phyloP scores from a whole-genome alignment of 2,797 vertebrate genomes.

The Euthynnus affinis region DNA sequence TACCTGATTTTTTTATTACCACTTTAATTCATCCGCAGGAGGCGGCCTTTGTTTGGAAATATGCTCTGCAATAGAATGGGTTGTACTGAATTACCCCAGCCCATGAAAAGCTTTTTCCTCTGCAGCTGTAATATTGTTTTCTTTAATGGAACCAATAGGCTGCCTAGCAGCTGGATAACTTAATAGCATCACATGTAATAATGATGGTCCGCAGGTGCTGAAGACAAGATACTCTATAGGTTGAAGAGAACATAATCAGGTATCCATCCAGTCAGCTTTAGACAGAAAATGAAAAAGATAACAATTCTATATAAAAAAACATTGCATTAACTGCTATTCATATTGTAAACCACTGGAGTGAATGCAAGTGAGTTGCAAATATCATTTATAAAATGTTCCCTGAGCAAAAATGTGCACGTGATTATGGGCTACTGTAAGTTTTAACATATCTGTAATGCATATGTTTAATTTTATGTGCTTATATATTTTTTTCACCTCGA shows the following conservation, averaged over 20 bases:
- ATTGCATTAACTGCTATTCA: background rate
- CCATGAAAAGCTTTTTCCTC: constrained; percentile 17
- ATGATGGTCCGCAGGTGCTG: constrained; percentile 20
- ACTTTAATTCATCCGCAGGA: constrained; percentile 54
- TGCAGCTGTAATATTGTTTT: constrained; percentile 37
- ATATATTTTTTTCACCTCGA: background rate
- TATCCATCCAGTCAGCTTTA: constrained; percentile 1
- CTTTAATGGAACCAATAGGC: constrained; percentile 30
- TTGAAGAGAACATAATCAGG: background rate
- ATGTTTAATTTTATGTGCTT: no score
- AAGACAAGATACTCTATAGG: background rate
- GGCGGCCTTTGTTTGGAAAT: constrained; percentile 43
- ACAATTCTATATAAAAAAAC: background rate
- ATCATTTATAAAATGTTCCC: background rate
- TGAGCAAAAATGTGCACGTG: no score
- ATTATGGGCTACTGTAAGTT: background rate
- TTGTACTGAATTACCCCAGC: constrained; percentile 33
- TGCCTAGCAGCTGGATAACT: constrained; percentile 27
- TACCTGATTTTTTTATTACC: constrained; percentile 53
- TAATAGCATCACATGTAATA: constrained; percentile 3
- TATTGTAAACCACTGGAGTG: background rate
- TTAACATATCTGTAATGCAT: background rate
- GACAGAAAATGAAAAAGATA: background rate
- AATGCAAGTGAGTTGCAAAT: background rate
- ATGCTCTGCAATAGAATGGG: constrained; percentile 26